Percentiles rank a stretch among this genome's conserved stretches.
These are phyloP conservation scores for Xylota sylvarum DNA, from an alignment of 2,888 invertebrate species.

Conservation along the genomic window DNA sequence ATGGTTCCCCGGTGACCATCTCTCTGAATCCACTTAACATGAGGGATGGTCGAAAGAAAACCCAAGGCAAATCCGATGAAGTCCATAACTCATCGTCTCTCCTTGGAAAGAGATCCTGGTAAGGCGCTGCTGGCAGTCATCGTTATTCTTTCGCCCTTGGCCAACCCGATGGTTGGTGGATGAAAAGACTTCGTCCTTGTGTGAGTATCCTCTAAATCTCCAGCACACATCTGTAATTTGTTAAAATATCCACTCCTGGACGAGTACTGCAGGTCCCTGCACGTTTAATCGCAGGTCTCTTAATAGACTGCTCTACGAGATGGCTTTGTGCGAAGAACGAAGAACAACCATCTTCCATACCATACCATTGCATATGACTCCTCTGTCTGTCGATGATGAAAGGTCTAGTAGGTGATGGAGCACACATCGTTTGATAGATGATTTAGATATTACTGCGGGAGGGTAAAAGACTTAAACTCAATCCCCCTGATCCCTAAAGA, in stretches of 20 bases:
- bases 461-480: slow-evolving; percentile 55
- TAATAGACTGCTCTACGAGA: slow-evolving; percentile 66
- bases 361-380: background rate
- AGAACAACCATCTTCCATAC: no score
- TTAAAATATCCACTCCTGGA: slow-evolving; percentile 55
- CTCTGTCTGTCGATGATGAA: slow-evolving; percentile 64
- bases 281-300: slow-evolving; percentile 74
- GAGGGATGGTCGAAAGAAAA: slow-evolving; percentile 48
- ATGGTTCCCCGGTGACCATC: slow-evolving; percentile 65
- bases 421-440: slow-evolving; percentile 73
- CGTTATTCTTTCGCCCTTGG: slow-evolving; percentile 63
- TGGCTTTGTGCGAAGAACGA: slow-evolving; percentile 21
- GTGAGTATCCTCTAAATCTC: slow-evolving; percentile 62
- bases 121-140: slow-evolving; percentile 63
- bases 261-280: slow-evolving; percentile 68
- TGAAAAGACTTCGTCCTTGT: slow-evolving; percentile 6
- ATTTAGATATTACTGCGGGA: slow-evolving; percentile 67
- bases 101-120: slow-evolving; percentile 21
- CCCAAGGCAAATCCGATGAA: slow-evolving; percentile 52
- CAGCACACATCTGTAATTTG: slow-evolving; percentile 76
- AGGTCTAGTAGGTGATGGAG: slow-evolving; percentile 60
- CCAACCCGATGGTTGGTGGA: slow-evolving; percentile 15
- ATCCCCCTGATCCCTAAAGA: slow-evolving; percentile 60
- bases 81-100: slow-evolving; percentile 64
- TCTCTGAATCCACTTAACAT: slow-evolving; percentile 59